A percentile compares a stretch with the other conserved stretches of the same genome.
Evolutionary conservation across 1,140 invertebrate species (phyloP).

Genomic region (Calephelis nemesis): DNA sequence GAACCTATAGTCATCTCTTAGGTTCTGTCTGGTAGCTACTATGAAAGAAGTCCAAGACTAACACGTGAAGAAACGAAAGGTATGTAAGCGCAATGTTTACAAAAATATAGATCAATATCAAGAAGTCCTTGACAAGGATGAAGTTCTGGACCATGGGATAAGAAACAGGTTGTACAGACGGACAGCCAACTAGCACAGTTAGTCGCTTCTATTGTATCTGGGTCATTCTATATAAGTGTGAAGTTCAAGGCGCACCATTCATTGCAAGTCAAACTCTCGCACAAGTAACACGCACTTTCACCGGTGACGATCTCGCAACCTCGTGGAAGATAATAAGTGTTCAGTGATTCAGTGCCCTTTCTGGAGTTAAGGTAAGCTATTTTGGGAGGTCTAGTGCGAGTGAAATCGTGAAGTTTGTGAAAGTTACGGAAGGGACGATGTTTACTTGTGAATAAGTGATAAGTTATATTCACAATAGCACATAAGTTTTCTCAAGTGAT

Average conservation of each 20-base stretch:
- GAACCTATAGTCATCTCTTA: too few relatives aligned
- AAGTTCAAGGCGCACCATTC: slow-evolving; percentile 74
- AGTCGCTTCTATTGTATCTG: slow-evolving; percentile 58
- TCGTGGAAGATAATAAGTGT: slow-evolving; percentile 64
- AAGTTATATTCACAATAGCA: slow-evolving; percentile 26
- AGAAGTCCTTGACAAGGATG: slow-evolving; percentile 62
- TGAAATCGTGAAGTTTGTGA: slow-evolving; percentile 45
- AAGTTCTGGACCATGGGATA: slow-evolving; percentile 52
- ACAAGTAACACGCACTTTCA: slow-evolving; percentile 72
- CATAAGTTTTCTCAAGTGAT: slow-evolving; percentile 41
- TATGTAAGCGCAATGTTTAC: slow-evolving; percentile 5
- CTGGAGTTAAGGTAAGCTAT: slow-evolving; percentile 63
- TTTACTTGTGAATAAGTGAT: slow-evolving; percentile 28
- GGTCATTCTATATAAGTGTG: slow-evolving; percentile 77
- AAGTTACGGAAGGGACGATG: slow-evolving; percentile 40
- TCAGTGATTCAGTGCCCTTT: slow-evolving; percentile 64
- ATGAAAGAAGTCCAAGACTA: too few relatives aligned
- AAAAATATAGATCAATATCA: slow-evolving; percentile 1
- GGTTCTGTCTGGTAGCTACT: too few relatives aligned
- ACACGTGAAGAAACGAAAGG: neutral
- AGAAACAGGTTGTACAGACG: slow-evolving; percentile 57
- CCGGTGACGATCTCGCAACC: slow-evolving; percentile 58
- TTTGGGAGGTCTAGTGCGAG: slow-evolving; percentile 41
- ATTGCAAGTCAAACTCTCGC: slow-evolving; percentile 72
- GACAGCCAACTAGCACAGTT: slow-evolving; percentile 67